These are phyloP conservation scores for Philantomba maxwellii DNA, from an alignment of 2,113 vertebrate species.

Conservation along the genomic window DNA sequence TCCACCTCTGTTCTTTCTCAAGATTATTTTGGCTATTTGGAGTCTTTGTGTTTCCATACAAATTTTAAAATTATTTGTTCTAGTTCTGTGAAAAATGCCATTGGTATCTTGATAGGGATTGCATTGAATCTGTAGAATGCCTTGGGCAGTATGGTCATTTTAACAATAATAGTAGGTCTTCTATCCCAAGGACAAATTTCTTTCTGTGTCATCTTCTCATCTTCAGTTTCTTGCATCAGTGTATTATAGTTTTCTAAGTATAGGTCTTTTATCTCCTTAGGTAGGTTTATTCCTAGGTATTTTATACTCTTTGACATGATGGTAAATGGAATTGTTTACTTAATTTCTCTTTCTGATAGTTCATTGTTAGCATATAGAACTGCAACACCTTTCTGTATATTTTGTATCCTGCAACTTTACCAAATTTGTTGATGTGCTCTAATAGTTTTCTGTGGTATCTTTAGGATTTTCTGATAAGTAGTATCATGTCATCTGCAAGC, in stretches of 20 bases:
- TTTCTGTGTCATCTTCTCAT: neutral
- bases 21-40: neutral
- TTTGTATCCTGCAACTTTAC: neutral
- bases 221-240: neutral
- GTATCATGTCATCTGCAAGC: neutral
- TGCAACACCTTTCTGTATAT: neutral
- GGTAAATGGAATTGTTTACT: neutral
- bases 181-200: neutral
- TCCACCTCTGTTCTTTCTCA: neutral
- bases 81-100: neutral
- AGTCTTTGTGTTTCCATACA: neutral
- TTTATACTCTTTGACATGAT: neutral
- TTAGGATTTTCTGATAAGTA: neutral
- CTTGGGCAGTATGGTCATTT: neutral
- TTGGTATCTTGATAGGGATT: neutral
- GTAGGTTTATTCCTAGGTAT: neutral
- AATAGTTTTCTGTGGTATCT: neutral
- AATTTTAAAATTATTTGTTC: neutral
- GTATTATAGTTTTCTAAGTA: neutral
- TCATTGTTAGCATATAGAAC: neutral
- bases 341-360: neutral
- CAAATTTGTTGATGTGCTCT: neutral
- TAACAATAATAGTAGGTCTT: neutral
- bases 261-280: neutral
- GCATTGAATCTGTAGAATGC: neutral